Evolutionary conservation across 2,797 vertebrate species (phyloP).

Genomic region (Rhinoraja longicauda): DNA sequence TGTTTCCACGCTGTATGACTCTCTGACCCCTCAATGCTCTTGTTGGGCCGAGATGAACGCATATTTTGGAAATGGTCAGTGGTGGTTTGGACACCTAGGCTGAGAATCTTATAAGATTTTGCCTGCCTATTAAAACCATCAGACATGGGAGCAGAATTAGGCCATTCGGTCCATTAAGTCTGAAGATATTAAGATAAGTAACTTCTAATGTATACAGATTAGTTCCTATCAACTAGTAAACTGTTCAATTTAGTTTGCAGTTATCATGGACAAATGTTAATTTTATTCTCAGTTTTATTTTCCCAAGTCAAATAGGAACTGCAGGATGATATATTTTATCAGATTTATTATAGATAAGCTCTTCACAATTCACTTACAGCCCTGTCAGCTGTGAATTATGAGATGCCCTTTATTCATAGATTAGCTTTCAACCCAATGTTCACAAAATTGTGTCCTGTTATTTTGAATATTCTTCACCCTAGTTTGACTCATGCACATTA

Average conservation of each 20-base stretch:
- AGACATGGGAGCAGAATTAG: no score
- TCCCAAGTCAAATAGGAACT: neutral
- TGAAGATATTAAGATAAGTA: neutral
- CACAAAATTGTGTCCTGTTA: neutral
- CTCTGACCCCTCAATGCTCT: no score
- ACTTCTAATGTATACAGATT: neutral
- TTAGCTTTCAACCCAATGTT: neutral
- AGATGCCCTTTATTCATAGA: neutral
- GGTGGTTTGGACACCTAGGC: no score
- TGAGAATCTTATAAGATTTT: neutral
- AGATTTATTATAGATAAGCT: neutral
- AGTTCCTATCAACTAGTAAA: neutral
- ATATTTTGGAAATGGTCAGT: no score
- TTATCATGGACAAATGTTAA: neutral
- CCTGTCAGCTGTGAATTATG: neutral
- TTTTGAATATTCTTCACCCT: neutral
- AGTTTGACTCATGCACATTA: no score
- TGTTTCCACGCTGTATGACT: no score
- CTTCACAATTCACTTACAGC: conserved; percentile 3
- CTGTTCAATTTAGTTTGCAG: neutral
- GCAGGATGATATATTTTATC: neutral
- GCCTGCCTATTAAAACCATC: neutral
- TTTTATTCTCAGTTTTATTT: neutral
- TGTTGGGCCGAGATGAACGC: no score
- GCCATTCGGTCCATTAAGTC: no score